Evolutionary conservation across 1,140 invertebrate genomes (phyloP).

Genomic region (Drosophila yakuba): DNA sequence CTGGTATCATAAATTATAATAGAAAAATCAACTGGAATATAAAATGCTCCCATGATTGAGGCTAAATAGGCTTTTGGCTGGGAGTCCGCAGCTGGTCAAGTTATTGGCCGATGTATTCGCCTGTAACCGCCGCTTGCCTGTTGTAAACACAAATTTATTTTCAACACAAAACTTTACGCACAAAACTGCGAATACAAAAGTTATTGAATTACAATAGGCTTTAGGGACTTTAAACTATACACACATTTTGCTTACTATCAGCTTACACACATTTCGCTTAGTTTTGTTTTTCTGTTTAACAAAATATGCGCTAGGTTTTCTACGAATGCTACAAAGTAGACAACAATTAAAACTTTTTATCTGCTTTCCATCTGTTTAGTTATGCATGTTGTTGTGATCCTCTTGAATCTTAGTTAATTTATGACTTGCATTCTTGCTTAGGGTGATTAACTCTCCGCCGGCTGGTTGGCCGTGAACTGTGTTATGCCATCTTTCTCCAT

Average conservation of each 20-base stretch:
- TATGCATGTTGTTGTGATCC: slow-evolving; percentile 34
- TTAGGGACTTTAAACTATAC: slow-evolving; percentile 18
- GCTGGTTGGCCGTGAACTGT: slow-evolving; percentile 91
- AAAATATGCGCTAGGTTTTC: slow-evolving; percentile 74
- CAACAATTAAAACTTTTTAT: slow-evolving; percentile 66
- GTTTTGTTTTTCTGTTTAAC: slow-evolving; percentile 65
- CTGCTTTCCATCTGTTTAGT: slow-evolving; percentile 29
- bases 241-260: slow-evolving; percentile 21
- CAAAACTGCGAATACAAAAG: slow-evolving; percentile 26
- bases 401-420: slow-evolving; percentile 49
- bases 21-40: slow-evolving; percentile 35
- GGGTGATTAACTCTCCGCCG: slow-evolving; percentile 86
- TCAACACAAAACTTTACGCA: slow-evolving; percentile 27
- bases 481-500: slow-evolving; percentile 89
- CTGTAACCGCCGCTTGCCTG: neutral
- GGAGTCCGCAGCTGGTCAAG: neutral
- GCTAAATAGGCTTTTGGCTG: slow-evolving; percentile 24
- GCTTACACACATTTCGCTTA: slow-evolving; percentile 44
- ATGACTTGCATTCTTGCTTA: slow-evolving; percentile 53
- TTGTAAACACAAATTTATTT: slow-evolving; percentile 41
- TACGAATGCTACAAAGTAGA: slow-evolving; percentile 80
- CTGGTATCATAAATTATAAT: slow-evolving; percentile 33
- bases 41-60: slow-evolving; percentile 52
- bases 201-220: slow-evolving; percentile 21
- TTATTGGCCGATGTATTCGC: neutral